Evolutionary conservation across 2,113 vertebrate genomes (phyloP), one percentile per base, ranked within the genome.

Genomic region (Sphaerodactylus townsendi): DNA sequence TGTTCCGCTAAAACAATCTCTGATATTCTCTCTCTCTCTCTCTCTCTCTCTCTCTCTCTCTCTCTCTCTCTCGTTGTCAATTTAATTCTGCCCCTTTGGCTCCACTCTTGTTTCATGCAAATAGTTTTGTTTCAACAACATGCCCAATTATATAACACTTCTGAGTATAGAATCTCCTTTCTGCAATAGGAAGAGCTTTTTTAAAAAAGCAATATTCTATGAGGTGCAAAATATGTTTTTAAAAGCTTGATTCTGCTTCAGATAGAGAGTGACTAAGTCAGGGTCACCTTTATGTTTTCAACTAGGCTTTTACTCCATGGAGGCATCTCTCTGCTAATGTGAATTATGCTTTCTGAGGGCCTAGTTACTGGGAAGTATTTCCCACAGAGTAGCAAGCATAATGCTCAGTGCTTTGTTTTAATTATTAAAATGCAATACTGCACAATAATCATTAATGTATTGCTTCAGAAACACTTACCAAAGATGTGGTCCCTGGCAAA

Each of bases 391-490:
- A 39, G 83, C 83, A 70, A 85, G 82, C 79, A 76, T 92, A 88
- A 92, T 88, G 89, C 89, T 92, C 88, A 62, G 46, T 1, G 2
- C 83, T 90, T 91, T 90, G 86, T 90, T 83, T 95, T 87, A 95
- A 95, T 94, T 93, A 94, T 93, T 94, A 93, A 94, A 93, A 90
- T 79, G 88, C 86, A 92, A 85, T 92, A 91, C 77, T 93, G 92
- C 85, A 86, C 78, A 86, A 90, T 86, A 94, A 89, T 91, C 89
- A 85, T 90, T 92, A 92, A 3, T 89, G 86, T 89, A 90, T 88
- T 87, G 83, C 85, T 91, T 85, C 89, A 82, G 85, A 85, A 93
- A 90, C 92, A 90, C 88, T 93, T 94, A 93, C 82, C 87, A 91
- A 92, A 88, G 90, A 88, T 75, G 91, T 23, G 35, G 86, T 86